Conservation (phyloP, 2,797 vertebrate species). For the Sus cebifrons region DNA sequence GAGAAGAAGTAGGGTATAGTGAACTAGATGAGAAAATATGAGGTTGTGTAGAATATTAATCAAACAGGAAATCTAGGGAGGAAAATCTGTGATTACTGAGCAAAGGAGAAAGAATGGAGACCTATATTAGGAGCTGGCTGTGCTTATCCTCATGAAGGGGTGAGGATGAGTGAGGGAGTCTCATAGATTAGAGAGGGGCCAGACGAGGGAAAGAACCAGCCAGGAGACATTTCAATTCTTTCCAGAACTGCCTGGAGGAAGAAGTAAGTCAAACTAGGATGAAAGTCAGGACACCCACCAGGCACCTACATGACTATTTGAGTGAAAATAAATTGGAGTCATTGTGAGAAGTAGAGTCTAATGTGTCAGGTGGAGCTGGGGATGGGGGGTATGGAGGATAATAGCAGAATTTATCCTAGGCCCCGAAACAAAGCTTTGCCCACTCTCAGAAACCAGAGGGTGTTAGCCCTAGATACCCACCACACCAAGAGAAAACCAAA, state of each 20-base stretch:
- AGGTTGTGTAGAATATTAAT: not conserved
- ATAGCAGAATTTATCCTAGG: not conserved
- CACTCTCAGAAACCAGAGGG: not conserved
- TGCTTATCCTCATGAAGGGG: not conserved
- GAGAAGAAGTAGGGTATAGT: too few species aligned
- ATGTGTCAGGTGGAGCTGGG: too few species aligned
- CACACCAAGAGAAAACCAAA: not conserved
- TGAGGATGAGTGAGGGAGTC: too few species aligned
- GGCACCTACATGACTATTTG: not conserved
- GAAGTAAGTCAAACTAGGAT: not conserved
- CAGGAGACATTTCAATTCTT: not conserved
- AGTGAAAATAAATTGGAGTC: not conserved
- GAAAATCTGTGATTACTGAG: not conserved
- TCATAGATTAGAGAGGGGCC: not conserved
- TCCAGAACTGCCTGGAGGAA: not conserved
- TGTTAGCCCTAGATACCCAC: not conserved
- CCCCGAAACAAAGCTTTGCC: not conserved
- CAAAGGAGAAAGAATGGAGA: not conserved
- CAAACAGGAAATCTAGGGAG: not conserved
- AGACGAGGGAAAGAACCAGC: not conserved
- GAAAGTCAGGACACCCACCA: not conserved
- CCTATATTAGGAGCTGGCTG: accelerated
- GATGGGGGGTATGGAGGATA: not conserved
- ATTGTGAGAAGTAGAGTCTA: not conserved
- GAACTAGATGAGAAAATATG: not conserved